Conservation (phyloP, 2,797 vertebrate species). For the Lithobates pipiens region DNA sequence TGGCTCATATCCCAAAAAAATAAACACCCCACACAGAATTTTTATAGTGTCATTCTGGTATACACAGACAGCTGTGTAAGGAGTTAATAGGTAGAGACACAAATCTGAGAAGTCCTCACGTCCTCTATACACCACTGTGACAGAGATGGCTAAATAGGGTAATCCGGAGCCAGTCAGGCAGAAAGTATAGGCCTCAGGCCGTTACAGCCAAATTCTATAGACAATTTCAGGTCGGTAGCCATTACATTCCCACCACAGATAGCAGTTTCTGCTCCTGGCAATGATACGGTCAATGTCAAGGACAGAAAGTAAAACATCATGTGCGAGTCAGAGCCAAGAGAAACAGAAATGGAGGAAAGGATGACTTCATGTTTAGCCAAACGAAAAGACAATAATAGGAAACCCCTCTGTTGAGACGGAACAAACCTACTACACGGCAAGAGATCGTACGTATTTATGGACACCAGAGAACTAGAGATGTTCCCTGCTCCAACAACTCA, state of each 20-base stretch:
- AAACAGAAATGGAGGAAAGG: conserved; percentile 7
- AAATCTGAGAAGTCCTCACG: background rate
- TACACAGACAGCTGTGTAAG: background rate
- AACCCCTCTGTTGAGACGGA: background rate
- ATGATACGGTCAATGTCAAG: background rate
- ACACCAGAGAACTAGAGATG: too few relatives aligned
- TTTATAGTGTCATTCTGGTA: too few relatives aligned
- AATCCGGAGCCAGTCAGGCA: background rate
- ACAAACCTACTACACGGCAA: background rate
- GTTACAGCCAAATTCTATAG: background rate
- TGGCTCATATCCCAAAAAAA: too few relatives aligned
- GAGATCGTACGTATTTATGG: background rate
- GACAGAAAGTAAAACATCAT: conserved; percentile 10
- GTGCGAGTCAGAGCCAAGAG: conserved; percentile 7
- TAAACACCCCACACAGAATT: too few relatives aligned
- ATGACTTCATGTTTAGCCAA: background rate
- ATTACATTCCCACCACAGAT: background rate
- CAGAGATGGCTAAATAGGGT: conserved; percentile 48
- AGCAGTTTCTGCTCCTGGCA: background rate
- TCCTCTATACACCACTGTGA: background rate
- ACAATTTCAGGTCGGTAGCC: background rate
- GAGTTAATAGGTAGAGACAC: background rate
- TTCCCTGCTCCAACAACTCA: too few relatives aligned
- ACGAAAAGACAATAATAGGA: conserved; percentile 28
- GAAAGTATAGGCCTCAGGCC: background rate